Conservation (phyloP, 92 coral and sea anemone genomes). For the Heliopora coerulea region DNA sequence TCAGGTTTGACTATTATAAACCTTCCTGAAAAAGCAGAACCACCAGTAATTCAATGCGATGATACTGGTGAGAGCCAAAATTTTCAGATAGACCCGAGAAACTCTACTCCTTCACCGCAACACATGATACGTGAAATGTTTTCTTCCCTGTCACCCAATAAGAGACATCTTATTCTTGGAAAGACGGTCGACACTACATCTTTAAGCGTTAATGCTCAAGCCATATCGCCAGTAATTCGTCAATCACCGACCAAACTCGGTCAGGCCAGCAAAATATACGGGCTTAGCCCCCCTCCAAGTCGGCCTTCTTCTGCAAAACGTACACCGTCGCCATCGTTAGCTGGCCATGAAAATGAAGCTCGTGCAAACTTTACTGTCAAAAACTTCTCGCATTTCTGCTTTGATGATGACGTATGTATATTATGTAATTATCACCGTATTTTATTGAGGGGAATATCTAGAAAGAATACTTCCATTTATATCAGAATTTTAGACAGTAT, state of each 20-base stretch:
- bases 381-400: slow-evolving; percentile 87
- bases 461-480: no score
- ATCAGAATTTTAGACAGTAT: no score
- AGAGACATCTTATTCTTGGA: background rate
- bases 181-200: background rate
- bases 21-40: slow-evolving; percentile 21
- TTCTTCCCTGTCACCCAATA: slow-evolving; percentile 27
- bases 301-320: slow-evolving; percentile 67
- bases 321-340: slow-evolving; percentile 78
- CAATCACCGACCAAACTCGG: slow-evolving; percentile 48
- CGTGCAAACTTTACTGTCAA: slow-evolving; percentile 69
- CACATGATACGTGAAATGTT: slow-evolving; percentile 28
- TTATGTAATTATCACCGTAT: no score
- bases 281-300: slow-evolving; percentile 75
- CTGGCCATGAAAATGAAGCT: slow-evolving; percentile 48
- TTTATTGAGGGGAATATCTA: no score
- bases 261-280: slow-evolving; percentile 52
- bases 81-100: background rate
- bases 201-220: slow-evolving; percentile 44
- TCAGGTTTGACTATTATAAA: slow-evolving; percentile 28
- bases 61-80: background rate
- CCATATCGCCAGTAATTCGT: slow-evolving; percentile 67
- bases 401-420: slow-evolving; percentile 80
- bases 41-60: background rate
- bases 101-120: slow-evolving; percentile 21